These are phyloP conservation scores for Epirrhoe tristata DNA, from an alignment of 2,888 invertebrate species.

Conservation along the genomic window DNA sequence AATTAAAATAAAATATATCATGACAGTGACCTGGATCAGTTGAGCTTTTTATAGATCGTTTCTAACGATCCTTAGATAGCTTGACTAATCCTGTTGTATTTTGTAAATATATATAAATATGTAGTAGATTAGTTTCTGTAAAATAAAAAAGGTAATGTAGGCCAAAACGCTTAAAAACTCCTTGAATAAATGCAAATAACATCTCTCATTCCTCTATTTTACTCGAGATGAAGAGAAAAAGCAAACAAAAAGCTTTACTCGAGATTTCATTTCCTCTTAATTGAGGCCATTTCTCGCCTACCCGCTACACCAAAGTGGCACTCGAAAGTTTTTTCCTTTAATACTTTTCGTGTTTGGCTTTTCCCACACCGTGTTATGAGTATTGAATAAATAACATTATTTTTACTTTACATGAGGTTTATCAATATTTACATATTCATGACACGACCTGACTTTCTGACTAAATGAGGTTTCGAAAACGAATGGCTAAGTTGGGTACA, in stretches of 20 bases:
- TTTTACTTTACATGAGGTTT: slow-evolving; percentile 27
- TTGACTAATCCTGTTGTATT: too few species aligned
- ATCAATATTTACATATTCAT: slow-evolving; percentile 27
- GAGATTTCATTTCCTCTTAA: slow-evolving; percentile 38
- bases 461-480: slow-evolving; percentile 21
- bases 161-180: background rate
- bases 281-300: slow-evolving; percentile 33
- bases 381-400: slow-evolving; percentile 25
- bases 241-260: slow-evolving; percentile 23
- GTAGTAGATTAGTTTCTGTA: too few species aligned
- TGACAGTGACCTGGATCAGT: too few species aligned
- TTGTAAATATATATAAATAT: too few species aligned
- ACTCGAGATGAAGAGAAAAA: slow-evolving; percentile 17
- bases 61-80: too few species aligned
- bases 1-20: too few species aligned
- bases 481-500: slow-evolving; percentile 13
- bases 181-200: background rate
- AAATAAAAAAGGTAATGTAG: background rate
- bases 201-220: slow-evolving; percentile 8
- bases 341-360: slow-evolving; percentile 20
- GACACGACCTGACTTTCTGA: slow-evolving; percentile 24
- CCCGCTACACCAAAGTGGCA: slow-evolving; percentile 33
- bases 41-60: too few species aligned
- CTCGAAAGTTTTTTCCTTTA: slow-evolving; percentile 34
- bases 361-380: slow-evolving; percentile 16